Evolutionary conservation across 2,888 invertebrate genomes (phyloP).

Genomic region (Apodemia hepburni): DNA sequence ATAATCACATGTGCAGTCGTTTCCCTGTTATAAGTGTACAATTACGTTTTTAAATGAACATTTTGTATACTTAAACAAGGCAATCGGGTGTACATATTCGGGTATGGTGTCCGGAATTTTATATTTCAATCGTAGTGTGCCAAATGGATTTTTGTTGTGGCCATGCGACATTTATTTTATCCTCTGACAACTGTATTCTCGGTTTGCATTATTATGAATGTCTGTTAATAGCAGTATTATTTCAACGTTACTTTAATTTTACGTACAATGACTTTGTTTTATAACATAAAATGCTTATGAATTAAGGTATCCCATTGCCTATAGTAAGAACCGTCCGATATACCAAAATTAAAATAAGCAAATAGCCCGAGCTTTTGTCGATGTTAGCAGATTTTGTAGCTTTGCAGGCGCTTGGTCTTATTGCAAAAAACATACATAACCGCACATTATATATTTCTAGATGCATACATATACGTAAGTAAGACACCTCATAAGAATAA

Average conservation of each 20-base stretch:
- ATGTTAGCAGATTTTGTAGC: too few species aligned
- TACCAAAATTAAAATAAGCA: too few species aligned
- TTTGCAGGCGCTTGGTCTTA: too few species aligned
- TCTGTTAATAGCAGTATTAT: not conserved
- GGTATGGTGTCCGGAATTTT: constrained; percentile 15
- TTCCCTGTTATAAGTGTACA: not conserved
- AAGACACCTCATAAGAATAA: too few species aligned
- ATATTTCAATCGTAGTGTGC: constrained; percentile 16
- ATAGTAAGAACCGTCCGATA: too few species aligned
- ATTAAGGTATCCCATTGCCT: too few species aligned
- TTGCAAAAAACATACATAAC: too few species aligned
- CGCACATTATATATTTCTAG: too few species aligned
- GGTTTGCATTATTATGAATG: not conserved
- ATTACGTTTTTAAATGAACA: not conserved
- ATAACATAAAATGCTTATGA: too few species aligned
- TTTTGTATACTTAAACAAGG: not conserved
- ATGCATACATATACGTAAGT: too few species aligned
- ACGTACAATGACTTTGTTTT: not conserved
- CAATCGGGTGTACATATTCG: constrained; percentile 11
- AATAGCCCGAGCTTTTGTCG: too few species aligned
- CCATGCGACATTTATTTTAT: constrained; percentile 3
- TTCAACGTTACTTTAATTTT: not conserved
- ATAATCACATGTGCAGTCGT: not conserved
- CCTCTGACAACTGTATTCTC: constrained; percentile 10
- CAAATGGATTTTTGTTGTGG: constrained; percentile 10